These are phyloP conservation scores for Drosophila limbata DNA, from an alignment of 2,888 invertebrate genomes.

Conservation along the genomic window DNA sequence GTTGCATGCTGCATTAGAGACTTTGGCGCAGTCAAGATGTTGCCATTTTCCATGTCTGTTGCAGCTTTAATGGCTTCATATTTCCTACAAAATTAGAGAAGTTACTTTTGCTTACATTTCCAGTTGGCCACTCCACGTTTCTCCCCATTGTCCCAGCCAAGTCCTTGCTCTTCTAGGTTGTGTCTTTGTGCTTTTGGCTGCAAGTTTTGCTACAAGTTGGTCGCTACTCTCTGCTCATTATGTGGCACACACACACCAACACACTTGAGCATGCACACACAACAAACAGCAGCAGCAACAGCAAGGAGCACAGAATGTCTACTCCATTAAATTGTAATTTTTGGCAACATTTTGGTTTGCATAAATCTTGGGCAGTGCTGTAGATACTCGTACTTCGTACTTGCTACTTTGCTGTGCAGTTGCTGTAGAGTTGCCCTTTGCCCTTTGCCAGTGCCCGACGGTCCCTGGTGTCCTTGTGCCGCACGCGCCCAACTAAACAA, in stretches of 20 bases:
- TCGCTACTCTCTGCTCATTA: conserved; percentile 76
- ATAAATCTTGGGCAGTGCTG: conserved; percentile 74
- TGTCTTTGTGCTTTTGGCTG: conserved; percentile 55
- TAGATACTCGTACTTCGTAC: conserved; percentile 35
- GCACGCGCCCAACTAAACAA: conserved; percentile 53
- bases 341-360: conserved; percentile 81
- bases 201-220: conserved; percentile 71
- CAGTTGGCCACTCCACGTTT: conserved; percentile 47
- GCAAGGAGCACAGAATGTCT: conserved; percentile 46
- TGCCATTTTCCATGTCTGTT: conserved; percentile 70
- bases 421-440: neutral
- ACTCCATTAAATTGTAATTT: conserved; percentile 84
- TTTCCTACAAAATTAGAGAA: conserved; percentile 83
- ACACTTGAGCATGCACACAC: conserved; percentile 7
- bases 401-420: conserved; percentile 4
- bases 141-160: neutral
- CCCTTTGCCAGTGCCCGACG: conserved; percentile 9
- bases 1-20: conserved; percentile 31
- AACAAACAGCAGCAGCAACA: conserved; percentile 8
- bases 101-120: conserved; percentile 73
- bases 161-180: conserved; percentile 8
- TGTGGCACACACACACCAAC: conserved; percentile 51
- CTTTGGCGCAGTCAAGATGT: conserved; percentile 79
- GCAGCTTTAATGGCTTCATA: conserved; percentile 83
- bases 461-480: conserved; percentile 60